phyloP scores from a whole-genome alignment of 2,888 invertebrate genomes.

The Lottia scabra region DNA sequence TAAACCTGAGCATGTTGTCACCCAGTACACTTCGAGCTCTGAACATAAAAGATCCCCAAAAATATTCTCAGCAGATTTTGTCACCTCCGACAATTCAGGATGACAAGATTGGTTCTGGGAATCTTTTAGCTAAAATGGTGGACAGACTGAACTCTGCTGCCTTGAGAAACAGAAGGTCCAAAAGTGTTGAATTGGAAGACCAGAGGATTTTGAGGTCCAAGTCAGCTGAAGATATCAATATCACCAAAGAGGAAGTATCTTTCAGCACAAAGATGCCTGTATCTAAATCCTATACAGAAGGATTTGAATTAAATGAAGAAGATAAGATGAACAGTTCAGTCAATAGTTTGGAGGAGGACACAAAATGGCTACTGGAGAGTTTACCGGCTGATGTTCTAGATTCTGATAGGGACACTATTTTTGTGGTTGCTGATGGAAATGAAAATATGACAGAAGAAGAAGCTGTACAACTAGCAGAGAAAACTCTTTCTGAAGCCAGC shows the following conservation, averaged over 20 bases:
- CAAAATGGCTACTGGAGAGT: conserved; percentile 22
- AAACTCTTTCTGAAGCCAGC: conserved; percentile 28
- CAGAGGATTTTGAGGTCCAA: not conserved
- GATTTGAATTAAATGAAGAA: conserved; percentile 13
- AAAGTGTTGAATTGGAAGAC: not conserved
- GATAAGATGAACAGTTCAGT: not conserved
- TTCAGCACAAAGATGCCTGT: not conserved
- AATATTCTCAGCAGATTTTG: conserved; percentile 26
- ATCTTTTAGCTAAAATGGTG: conserved; percentile 49
- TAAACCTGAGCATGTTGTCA: conserved; percentile 47
- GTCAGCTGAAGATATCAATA: not conserved
- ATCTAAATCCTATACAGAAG: conserved; percentile 10
- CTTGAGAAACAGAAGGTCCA: conserved; percentile 9
- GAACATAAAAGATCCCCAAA: conserved; percentile 47
- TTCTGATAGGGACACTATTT: conserved; percentile 33
- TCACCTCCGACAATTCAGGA: conserved; percentile 6
- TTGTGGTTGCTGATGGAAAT: conserved; percentile 47
- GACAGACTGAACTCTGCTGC: conserved; percentile 61
- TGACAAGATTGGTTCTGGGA: conserved; percentile 37
- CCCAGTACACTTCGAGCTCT: conserved; percentile 54
- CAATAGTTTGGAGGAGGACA: conserved; percentile 6
- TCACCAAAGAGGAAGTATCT: not conserved
- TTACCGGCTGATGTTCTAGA: conserved; percentile 34
- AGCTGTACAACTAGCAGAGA: conserved; percentile 44
- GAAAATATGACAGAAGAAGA: conserved; percentile 52